A percentile compares a stretch with the other conserved stretches of the same genome.
These are phyloP conservation scores for Steromphala cineraria DNA, from an alignment of 2,888 invertebrate genomes.

Conservation along the genomic window DNA sequence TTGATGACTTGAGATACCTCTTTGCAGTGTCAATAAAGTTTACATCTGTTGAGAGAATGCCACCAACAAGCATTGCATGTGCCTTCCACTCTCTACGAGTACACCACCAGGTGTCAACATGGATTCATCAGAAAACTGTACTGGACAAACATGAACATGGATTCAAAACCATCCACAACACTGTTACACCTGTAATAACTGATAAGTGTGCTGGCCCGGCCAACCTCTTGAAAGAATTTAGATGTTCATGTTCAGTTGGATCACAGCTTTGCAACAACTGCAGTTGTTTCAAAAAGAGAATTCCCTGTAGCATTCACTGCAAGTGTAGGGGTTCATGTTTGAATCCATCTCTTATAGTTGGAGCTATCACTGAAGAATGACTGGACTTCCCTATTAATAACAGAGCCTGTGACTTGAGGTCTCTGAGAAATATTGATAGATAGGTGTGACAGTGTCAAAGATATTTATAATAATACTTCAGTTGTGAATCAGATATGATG, in stretches of 20 bases:
- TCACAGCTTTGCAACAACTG: not conserved
- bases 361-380: too few species aligned
- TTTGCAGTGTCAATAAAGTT: not conserved
- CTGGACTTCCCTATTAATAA: too few species aligned
- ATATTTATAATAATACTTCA: too few species aligned
- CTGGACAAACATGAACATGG: not conserved
- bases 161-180: not conserved
- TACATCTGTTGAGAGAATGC: not conserved
- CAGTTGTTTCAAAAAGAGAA: not conserved
- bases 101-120: not conserved
- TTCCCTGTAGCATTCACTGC: not conserved
- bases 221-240: not conserved
- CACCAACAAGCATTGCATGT: not conserved
- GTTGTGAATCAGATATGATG: too few species aligned
- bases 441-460: too few species aligned
- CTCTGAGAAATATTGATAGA: too few species aligned
- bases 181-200: not conserved
- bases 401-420: too few species aligned
- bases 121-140: not conserved
- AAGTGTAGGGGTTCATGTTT: too few species aligned
- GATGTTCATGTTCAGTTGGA: not conserved
- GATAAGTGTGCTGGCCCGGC: not conserved
- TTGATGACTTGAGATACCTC: not conserved
- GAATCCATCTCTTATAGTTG: too few species aligned
- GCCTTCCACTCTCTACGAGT: not conserved